Evolutionary conservation across 1,140 invertebrate genomes (phyloP).

Genomic region (Patella vulgata): DNA sequence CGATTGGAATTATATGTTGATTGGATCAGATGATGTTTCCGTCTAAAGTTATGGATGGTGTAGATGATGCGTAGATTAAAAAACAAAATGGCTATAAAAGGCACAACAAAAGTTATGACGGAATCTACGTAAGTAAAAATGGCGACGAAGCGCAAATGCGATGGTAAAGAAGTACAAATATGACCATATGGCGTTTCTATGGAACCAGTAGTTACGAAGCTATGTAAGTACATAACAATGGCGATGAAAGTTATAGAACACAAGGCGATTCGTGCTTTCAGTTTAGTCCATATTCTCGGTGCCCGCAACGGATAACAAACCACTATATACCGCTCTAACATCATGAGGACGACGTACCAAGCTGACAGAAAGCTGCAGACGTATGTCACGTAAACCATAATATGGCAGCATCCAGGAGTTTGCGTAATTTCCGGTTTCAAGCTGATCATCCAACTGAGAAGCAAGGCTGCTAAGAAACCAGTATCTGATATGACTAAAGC

Average conservation of each 20-base stretch:
- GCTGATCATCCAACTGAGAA: constrained; percentile 70
- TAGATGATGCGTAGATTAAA: constrained; percentile 67
- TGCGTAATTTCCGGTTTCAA: constrained; percentile 66
- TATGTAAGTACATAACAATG: constrained; percentile 48
- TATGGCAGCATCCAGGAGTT: constrained; percentile 43
- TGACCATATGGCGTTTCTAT: constrained; percentile 19
- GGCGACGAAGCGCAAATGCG: constrained; percentile 61
- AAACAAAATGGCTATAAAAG: constrained; percentile 70
- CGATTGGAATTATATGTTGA: constrained; percentile 3
- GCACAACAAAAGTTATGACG: constrained; percentile 70
- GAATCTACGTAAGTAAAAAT: constrained; percentile 72
- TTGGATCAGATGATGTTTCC: constrained; percentile 28
- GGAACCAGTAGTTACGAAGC: constrained; percentile 40
- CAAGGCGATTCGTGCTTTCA: constrained; percentile 38
- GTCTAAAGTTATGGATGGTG: constrained; percentile 36
- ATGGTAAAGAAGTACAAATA: not conserved
- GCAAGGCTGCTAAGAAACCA: constrained; percentile 69
- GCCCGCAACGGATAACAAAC: constrained; percentile 61
- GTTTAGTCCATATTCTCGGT: constrained; percentile 52
- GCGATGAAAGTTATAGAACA: constrained; percentile 36
- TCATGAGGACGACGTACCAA: constrained; percentile 65
- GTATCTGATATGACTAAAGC: constrained; percentile 71
- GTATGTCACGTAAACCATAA: constrained; percentile 59
- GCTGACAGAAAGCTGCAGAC: constrained; percentile 62
- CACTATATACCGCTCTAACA: constrained; percentile 64